phyloP scores from a whole-genome alignment of 2,113 vertebrate genomes.

The Amphiprion percula region DNA sequence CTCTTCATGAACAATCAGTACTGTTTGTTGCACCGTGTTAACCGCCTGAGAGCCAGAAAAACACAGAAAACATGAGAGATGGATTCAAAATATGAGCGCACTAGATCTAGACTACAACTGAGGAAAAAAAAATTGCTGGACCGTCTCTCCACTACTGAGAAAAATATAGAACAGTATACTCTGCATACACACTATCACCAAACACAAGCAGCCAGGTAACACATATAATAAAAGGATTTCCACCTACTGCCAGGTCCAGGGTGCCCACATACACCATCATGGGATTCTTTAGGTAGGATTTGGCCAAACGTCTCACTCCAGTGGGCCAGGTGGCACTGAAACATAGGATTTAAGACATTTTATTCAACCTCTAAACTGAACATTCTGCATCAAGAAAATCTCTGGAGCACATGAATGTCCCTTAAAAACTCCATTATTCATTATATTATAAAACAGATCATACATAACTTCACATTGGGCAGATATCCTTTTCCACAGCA shows the following conservation, averaged over 20 bases:
- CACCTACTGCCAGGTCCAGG: constrained; percentile 93
- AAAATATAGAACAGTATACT: too few relatives aligned
- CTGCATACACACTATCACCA: too few relatives aligned
- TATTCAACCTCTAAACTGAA: neutral
- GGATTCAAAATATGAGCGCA: neutral
- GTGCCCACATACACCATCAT: constrained; percentile 98
- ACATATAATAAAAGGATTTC: neutral
- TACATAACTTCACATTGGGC: neutral
- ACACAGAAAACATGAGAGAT: neutral
- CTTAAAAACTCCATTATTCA: too few relatives aligned
- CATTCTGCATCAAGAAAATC: neutral
- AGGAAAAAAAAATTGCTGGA: neutral
- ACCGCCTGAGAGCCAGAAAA: constrained; percentile 87
- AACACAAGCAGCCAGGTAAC: too few relatives aligned
- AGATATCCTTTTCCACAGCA: neutral
- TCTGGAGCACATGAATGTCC: too few relatives aligned
- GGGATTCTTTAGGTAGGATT: constrained; percentile 93
- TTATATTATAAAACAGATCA: too few relatives aligned
- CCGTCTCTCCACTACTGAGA: too few relatives aligned
- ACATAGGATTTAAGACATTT: neutral
- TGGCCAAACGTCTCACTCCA: constrained; percentile 91
- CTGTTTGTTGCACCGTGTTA: constrained; percentile 89
- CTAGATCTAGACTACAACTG: neutral
- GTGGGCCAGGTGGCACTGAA: constrained; percentile 95
- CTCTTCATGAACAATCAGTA: constrained; percentile 90